Base-by-base conservation (phyloP, 1,140 invertebrate genomes). In the Magallana ariakensis region DNA sequence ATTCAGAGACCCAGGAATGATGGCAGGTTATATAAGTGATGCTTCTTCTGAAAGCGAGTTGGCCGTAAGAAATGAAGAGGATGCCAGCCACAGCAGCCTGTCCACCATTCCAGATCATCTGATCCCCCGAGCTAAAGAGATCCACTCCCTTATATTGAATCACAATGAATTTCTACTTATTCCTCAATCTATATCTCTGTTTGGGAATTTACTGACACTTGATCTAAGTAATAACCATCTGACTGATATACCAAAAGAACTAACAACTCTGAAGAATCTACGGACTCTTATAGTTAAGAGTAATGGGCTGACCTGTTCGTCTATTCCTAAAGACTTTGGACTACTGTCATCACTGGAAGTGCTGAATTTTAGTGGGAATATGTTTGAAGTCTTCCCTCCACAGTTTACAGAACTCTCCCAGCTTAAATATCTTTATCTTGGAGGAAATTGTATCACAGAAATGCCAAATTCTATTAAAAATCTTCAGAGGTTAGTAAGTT, bases 291-390 rank as follows among this genome's bases (percentile, higher is more conserved):
- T 98, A 22, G 97, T 97, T 0, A 97, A 97, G 95, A 98, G 99
- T 92, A 99, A 99, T 94, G 94, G 96, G 80, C 93, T 99, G 10
- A 96, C 96, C 1, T 97, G 97, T 89, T 96, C 97, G 80, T 97
- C 97, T 6, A 94, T 99, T 86, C 98, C 98, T 0, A 99, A 99
- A 94, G 96, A 96, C 87, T 97, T 99, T 91, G 95, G 95, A 33
- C 90, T 94, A 16, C 94, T 96, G 19, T 92, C 93, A 19, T 95
- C 93, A 5, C 94, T 99, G 0, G 96, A 96, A 92, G 97, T 98
- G 93, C 92, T 99, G 0, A 99, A 99, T 95, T 95, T 99, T 16
- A 98, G 97, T 95, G 98, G 98, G 16, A 99, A 99, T 95, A 94
- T 96, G 57, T 95, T 99, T 54, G 96, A 96, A 16, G 95, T 96